phyloP scores from a whole-genome alignment of 1,140 invertebrate genomes.

The Mactra quadrangularis region DNA sequence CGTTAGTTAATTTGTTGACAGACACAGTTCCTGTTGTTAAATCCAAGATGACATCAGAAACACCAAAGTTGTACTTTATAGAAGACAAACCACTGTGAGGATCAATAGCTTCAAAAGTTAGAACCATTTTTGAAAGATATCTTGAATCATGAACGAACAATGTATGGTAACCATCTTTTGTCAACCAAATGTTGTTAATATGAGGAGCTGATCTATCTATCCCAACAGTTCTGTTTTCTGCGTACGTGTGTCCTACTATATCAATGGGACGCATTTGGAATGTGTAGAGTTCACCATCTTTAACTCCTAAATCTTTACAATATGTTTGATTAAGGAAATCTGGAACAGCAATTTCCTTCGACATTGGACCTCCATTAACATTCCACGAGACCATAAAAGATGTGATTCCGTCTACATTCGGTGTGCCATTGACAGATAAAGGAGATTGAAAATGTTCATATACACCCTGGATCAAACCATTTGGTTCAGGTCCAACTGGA shows the following conservation, averaged over 20 bases:
- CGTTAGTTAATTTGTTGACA: background rate
- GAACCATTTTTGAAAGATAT: constrained; percentile 68
- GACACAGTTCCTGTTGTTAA: background rate
- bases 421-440: constrained; percentile 64
- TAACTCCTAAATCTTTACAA: constrained; percentile 6
- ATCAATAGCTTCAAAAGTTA: constrained; percentile 68
- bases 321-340: constrained; percentile 40
- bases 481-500: constrained; percentile 37
- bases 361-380: background rate
- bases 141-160: constrained; percentile 64
- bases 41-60: background rate
- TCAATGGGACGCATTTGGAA: constrained; percentile 61
- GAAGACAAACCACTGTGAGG: constrained; percentile 66
- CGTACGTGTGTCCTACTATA: constrained; percentile 47
- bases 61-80: constrained; percentile 58
- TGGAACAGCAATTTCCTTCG: background rate
- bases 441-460: constrained; percentile 66
- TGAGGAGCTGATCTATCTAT: constrained; percentile 63
- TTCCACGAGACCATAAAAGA: constrained; percentile 11
- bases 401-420: constrained; percentile 68
- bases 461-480: constrained; percentile 28
- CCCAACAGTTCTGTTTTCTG: constrained; percentile 51
- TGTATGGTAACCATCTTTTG: constrained; percentile 49
- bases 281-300: constrained; percentile 65
- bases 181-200: constrained; percentile 61